Conservation (phyloP, 2,113 vertebrate species). For the Cheirogaleus medius region DNA sequence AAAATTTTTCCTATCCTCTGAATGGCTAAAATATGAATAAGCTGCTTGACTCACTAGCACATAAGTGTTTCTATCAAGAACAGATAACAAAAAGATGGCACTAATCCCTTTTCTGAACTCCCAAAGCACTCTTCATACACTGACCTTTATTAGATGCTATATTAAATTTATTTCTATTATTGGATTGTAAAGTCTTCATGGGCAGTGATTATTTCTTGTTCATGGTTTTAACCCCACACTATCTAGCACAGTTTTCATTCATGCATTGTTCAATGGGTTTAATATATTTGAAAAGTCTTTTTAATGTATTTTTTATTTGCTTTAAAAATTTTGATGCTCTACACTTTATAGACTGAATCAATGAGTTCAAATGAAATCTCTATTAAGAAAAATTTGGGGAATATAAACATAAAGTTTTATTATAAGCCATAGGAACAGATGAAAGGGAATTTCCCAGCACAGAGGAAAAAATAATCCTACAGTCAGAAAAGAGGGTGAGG, state of each 20-base stretch:
- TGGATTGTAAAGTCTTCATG: background rate
- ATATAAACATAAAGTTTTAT: background rate
- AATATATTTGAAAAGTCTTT: background rate
- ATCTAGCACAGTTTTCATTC: background rate
- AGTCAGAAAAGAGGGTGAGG: background rate
- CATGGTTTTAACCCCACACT: background rate
- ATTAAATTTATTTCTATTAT: background rate
- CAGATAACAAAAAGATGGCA: background rate
- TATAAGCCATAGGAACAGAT: background rate
- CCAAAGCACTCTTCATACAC: background rate
- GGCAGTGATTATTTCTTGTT: background rate
- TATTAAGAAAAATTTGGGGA: background rate
- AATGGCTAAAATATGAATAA: background rate
- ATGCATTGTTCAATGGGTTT: background rate
- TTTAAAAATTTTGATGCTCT: background rate
- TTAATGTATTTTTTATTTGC: background rate
- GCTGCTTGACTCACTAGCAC: background rate
- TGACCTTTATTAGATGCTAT: background rate
- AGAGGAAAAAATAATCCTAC: background rate
- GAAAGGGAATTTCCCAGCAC: background rate
- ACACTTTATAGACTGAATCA: background rate
- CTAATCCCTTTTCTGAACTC: background rate
- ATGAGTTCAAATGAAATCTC: background rate
- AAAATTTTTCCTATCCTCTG: background rate
- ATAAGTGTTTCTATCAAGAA: background rate